Evolutionary conservation across 2,113 vertebrate genomes (phyloP).

Genomic region (Phrynosoma blainvillii): DNA sequence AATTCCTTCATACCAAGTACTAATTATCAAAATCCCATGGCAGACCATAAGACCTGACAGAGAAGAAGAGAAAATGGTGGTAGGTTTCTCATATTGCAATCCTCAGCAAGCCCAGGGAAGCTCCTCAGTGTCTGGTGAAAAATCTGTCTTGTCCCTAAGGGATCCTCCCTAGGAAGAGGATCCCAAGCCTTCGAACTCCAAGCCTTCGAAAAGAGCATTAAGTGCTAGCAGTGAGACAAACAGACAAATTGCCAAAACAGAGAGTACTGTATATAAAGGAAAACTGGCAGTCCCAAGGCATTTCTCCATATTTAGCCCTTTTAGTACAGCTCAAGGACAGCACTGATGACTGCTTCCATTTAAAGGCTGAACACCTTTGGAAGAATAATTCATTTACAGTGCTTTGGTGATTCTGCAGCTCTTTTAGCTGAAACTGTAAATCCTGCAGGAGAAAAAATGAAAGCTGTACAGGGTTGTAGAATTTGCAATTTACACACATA

Average conservation of each 20-base stretch:
- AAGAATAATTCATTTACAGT: neutral
- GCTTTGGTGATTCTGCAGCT: neutral
- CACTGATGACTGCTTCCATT: neutral
- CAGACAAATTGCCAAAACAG: neutral
- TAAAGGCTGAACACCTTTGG: neutral
- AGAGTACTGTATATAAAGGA: neutral
- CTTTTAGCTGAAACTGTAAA: neutral
- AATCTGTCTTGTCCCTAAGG: too few relatives aligned
- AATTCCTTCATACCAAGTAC: neutral
- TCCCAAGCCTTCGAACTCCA: neutral
- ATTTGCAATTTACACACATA: neutral
- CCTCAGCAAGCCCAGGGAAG: neutral
- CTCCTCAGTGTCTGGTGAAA: neutral
- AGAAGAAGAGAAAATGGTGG: neutral
- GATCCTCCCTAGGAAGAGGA: too few relatives aligned
- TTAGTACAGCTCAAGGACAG: neutral
- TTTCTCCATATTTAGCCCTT: neutral
- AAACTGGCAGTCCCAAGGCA: neutral
- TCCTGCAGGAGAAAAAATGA: neutral
- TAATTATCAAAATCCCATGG: neutral
- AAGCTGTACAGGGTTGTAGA: neutral
- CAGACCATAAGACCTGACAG: neutral
- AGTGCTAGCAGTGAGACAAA: neutral
- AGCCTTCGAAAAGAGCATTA: neutral
- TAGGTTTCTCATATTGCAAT: neutral